These are phyloP conservation scores for Elymnias hypermnestra DNA, from an alignment of 1,140 invertebrate genomes.

Conservation along the genomic window DNA sequence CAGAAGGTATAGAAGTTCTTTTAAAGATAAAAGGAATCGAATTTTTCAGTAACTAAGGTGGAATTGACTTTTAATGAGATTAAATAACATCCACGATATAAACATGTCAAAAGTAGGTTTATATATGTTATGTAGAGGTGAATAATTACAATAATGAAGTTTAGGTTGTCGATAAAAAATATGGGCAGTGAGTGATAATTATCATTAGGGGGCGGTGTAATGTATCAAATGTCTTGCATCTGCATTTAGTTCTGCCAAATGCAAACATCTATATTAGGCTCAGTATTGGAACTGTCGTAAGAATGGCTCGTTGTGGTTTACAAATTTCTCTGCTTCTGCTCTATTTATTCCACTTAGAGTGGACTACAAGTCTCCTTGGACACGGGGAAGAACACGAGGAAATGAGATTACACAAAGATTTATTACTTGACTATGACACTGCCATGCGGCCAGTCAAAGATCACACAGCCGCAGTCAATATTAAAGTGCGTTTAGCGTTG, in stretches of 20 bases:
- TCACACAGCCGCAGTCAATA: conserved; percentile 41
- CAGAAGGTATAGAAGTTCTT: too few species aligned
- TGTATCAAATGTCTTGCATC: conserved; percentile 24
- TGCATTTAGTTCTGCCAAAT: conserved; percentile 8
- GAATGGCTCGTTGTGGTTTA: conserved; percentile 22
- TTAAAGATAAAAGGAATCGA: too few species aligned
- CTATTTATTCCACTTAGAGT: background rate
- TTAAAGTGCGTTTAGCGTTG: conserved; percentile 54
- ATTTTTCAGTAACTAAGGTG: too few species aligned
- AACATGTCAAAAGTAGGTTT: too few species aligned
- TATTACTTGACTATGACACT: conserved; percentile 42
- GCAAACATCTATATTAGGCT: background rate
- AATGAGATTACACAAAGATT: conserved; percentile 44
- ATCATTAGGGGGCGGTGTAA: conserved; percentile 25
- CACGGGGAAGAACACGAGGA: conserved; percentile 37
- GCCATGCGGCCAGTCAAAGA: conserved; percentile 54
- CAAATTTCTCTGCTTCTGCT: background rate
- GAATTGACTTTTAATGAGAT: too few species aligned
- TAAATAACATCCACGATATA: too few species aligned
- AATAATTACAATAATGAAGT: too few species aligned
- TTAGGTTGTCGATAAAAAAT: too few species aligned
- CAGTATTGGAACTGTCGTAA: background rate
- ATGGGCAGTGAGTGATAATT: too few species aligned
- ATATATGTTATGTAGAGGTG: too few species aligned
- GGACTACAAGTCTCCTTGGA: conserved; percentile 24